Base-by-base conservation (phyloP, 2,888 invertebrate genomes). In the Boloria euphrosyne region DNA sequence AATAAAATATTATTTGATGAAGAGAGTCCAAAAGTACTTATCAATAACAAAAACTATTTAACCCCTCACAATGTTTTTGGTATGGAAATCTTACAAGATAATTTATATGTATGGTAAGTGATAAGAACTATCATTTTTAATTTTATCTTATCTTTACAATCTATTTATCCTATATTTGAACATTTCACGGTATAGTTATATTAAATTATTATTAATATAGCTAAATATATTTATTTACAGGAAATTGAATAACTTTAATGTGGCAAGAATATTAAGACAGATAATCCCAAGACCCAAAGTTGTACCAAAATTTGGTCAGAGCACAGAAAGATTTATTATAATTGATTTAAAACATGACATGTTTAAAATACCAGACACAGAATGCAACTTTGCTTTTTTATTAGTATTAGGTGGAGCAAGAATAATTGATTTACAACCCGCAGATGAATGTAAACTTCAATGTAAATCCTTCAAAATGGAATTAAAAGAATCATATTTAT, bases 311-410 rank as follows among this genome's bases (percentile, higher is more conserved):
- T 94, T 95, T 85, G 96, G 96, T 7, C 95, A 95, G 77, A 95
- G 95, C 75, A 94, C 96, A 59, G 97, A 97, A 83, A 94, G 96
- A 78, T 96, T 94, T 84, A 93, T 96, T 65, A 93, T 98, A 62
- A 95, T 97, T 80, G 96, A 96, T 75, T 91, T 94, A 46, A 93
- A 94, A 78, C 94, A 96, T 62, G 88, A 92, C 27, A 85, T 93
- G 31, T 97, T 96, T 79, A 82, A 87, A 69, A 85, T 97, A 83
- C 97, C 97, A 13, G 95, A 96, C 76, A 95, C 96, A 13, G 97
- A 97, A 84, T 97, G 97, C 80, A 95, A 95, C 74, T 96, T 95
- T 84, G 95, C 97, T 61, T 95, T 96, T 84, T 80, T 97, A 14
- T 93, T 95, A 71, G 95, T 95, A 80, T 94, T 95, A 13, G 94